Conservation (phyloP, 2,797 vertebrate genomes). For the Delichon dasypus region DNA sequence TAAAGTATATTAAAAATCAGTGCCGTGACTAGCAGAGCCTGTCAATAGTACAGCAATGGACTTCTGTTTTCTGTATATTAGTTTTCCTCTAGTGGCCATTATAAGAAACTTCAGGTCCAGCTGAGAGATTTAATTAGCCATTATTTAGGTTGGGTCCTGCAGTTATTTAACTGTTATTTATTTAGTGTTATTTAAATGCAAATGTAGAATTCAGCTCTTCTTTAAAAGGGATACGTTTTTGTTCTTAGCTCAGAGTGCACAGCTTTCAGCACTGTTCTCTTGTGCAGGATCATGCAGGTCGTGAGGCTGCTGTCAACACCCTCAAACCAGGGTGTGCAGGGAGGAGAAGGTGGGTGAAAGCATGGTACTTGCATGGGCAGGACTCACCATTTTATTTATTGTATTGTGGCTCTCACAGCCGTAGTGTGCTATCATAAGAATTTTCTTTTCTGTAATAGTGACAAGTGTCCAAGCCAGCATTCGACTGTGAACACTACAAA, state of each 20-base stretch:
- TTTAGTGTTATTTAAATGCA: background rate
- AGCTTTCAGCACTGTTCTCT: background rate
- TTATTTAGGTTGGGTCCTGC: background rate
- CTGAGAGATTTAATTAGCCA: background rate
- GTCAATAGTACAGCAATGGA: background rate
- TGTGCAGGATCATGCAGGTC: background rate
- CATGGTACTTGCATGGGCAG: background rate
- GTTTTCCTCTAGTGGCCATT: slow-evolving; percentile 41
- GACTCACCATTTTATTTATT: background rate
- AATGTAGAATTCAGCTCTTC: background rate
- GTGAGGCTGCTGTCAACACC: background rate
- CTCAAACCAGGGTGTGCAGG: background rate
- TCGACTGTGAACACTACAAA: background rate
- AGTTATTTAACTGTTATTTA: no score
- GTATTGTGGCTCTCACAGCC: background rate
- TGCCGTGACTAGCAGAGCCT: background rate
- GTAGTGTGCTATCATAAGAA: background rate
- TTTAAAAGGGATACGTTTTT: background rate
- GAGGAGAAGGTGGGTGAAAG: background rate
- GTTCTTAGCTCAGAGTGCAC: background rate
- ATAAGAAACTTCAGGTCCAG: background rate
- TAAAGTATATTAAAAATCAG: background rate
- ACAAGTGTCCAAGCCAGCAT: background rate
- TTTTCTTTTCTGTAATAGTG: background rate
- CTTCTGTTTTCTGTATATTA: background rate